A percentile compares a stretch with the other conserved stretches of the same genome.
phyloP scores from a whole-genome alignment of 2,113 vertebrate species.

The Amazona guildingii region DNA sequence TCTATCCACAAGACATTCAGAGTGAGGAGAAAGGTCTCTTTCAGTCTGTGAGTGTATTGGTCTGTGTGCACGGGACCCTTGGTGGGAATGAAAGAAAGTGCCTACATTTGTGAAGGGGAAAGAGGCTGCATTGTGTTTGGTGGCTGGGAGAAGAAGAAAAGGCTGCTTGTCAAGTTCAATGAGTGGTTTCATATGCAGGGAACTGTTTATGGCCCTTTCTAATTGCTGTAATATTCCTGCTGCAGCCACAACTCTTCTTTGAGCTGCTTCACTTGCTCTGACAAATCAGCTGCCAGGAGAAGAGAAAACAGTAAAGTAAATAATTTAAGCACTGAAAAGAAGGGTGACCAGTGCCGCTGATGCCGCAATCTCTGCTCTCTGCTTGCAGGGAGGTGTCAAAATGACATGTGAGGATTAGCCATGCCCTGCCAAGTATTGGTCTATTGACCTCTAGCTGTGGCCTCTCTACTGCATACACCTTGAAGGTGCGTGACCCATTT shows the following conservation, averaged over 20 bases:
- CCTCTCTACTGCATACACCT: not conserved
- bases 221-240: slow-evolving; percentile 61
- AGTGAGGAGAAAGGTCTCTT: not conserved
- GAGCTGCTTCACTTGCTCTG: slow-evolving; percentile 44
- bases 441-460: not conserved
- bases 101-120: not conserved
- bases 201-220: slow-evolving; percentile 54
- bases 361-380: not conserved
- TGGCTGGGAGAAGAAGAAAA: slow-evolving; percentile 1
- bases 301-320: slow-evolving; percentile 44
- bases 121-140: slow-evolving; percentile 23
- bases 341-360: not conserved
- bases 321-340: slow-evolving; percentile 25
- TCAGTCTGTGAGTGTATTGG: not conserved
- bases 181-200: slow-evolving; percentile 27
- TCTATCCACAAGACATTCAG: not conserved
- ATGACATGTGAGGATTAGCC: not conserved
- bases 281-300: slow-evolving; percentile 42
- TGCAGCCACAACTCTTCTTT: slow-evolving; percentile 47
- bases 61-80: not conserved
- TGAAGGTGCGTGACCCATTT: not conserved
- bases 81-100: not conserved
- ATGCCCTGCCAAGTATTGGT: accelerated
- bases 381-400: not conserved
- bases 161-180: slow-evolving; percentile 48